Percentiles rank a stretch among this genome's conserved stretches.
phyloP scores from a whole-genome alignment of 2,888 invertebrate species.

The Leucania comma region DNA sequence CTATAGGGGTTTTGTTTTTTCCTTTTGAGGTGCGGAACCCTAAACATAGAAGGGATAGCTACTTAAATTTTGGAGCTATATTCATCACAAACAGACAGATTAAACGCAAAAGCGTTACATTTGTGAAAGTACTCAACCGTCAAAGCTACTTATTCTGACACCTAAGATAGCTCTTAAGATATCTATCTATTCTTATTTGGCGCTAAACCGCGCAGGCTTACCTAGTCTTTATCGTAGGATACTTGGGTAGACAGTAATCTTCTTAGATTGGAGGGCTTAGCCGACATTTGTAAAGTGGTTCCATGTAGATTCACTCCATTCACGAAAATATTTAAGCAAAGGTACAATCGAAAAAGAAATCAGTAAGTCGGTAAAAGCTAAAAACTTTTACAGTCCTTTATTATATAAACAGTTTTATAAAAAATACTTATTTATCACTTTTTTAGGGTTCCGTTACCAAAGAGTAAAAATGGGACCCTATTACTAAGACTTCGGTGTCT shows the following conservation, averaged over 20 bases:
- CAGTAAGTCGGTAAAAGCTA: not conserved
- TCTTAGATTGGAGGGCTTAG: constrained; percentile 28
- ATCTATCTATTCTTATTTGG: constrained; percentile 21
- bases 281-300: not conserved
- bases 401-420: too few species aligned
- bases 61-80: too few species aligned
- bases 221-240: constrained; percentile 12
- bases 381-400: too few species aligned
- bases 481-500: too few species aligned
- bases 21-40: too few species aligned
- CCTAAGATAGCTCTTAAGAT: constrained; percentile 28
- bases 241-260: constrained; percentile 24
- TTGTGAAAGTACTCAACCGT: not conserved
- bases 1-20: too few species aligned
- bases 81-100: not conserved
- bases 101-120: not conserved
- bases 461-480: too few species aligned
- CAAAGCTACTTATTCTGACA: constrained; percentile 5
- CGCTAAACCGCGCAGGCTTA: constrained; percentile 1
- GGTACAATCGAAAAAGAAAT: not conserved
- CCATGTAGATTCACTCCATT: not conserved
- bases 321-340: not conserved
- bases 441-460: too few species aligned
- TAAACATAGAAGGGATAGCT: too few species aligned
- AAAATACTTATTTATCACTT: too few species aligned